phyloP scores from a whole-genome alignment of 2,113 vertebrate genomes.

The Psilopogon haemacephalus region DNA sequence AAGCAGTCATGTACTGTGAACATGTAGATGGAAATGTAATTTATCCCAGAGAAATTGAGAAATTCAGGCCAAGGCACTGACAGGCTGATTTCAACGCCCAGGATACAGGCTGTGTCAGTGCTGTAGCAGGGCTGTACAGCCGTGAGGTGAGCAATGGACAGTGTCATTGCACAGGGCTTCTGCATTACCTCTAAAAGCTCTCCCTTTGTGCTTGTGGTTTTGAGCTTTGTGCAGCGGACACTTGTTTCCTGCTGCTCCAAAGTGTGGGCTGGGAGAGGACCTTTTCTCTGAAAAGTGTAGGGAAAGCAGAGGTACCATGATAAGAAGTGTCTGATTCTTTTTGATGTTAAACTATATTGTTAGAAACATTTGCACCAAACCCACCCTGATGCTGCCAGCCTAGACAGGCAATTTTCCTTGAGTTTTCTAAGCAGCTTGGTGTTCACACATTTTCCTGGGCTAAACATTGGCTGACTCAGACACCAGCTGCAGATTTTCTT shows the following conservation, averaged over 20 bases:
- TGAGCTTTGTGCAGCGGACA: not conserved
- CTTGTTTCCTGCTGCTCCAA: not conserved
- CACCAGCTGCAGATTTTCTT: not conserved
- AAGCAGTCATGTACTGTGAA: not conserved
- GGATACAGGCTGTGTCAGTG: not conserved
- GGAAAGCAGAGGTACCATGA: not conserved
- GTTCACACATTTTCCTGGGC: not conserved
- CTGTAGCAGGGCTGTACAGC: rapidly evolving
- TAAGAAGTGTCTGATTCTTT: not conserved
- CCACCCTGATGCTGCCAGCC: not conserved
- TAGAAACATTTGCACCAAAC: not conserved
- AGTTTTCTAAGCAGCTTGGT: not conserved
- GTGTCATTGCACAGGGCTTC: not conserved
- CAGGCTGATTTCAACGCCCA: not conserved
- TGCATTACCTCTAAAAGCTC: not conserved
- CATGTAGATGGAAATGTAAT: not conserved
- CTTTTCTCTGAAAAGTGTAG: not conserved
- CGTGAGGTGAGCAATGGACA: rapidly evolving
- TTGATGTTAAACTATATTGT: not conserved
- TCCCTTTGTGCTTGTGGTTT: not conserved
- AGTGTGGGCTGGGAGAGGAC: not conserved
- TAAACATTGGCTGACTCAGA: not conserved
- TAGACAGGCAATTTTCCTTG: not conserved
- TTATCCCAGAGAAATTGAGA: not conserved
- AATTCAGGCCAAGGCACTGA: not conserved